phyloP scores from a whole-genome alignment of 2,888 invertebrate genomes.

The Cyclophora punctaria region DNA sequence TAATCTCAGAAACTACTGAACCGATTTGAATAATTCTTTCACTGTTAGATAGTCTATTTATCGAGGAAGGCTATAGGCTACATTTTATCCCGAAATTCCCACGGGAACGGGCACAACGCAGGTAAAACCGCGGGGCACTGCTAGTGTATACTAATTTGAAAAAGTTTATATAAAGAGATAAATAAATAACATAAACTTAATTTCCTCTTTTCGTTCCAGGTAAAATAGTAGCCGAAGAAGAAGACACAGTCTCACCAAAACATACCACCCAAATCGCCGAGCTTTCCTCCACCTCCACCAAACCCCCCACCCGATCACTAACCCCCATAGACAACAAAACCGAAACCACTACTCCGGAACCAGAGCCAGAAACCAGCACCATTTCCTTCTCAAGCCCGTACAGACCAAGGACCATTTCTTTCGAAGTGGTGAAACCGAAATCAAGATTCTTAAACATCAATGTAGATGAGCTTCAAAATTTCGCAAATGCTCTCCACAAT shows the following conservation, averaged over 20 bases:
- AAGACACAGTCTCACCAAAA: constrained; percentile 29
- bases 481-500: constrained; percentile 60
- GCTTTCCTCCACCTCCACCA: constrained; percentile 12
- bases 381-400: not conserved
- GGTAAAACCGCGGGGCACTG: too few species aligned
- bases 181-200: not conserved
- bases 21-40: too few species aligned
- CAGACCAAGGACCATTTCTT: too few species aligned
- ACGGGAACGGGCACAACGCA: too few species aligned
- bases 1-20: too few species aligned
- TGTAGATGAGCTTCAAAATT: constrained; percentile 61
- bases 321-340: constrained; percentile 15
- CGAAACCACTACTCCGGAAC: constrained; percentile 25
- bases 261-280: constrained; percentile 12
- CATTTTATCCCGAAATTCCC: too few species aligned
- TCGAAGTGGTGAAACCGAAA: constrained; percentile 32
- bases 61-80: too few species aligned
- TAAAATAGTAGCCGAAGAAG: constrained; percentile 54
- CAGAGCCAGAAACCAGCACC: constrained; percentile 22
- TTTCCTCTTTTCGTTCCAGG: constrained; percentile 35
- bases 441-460: constrained; percentile 54
- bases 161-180: not conserved
- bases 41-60: too few species aligned
- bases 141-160: too few species aligned
- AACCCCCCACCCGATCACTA: constrained; percentile 24